phyloP scores from a whole-genome alignment of 2,888 invertebrate species.

The Ichneumoninae sp. region DNA sequence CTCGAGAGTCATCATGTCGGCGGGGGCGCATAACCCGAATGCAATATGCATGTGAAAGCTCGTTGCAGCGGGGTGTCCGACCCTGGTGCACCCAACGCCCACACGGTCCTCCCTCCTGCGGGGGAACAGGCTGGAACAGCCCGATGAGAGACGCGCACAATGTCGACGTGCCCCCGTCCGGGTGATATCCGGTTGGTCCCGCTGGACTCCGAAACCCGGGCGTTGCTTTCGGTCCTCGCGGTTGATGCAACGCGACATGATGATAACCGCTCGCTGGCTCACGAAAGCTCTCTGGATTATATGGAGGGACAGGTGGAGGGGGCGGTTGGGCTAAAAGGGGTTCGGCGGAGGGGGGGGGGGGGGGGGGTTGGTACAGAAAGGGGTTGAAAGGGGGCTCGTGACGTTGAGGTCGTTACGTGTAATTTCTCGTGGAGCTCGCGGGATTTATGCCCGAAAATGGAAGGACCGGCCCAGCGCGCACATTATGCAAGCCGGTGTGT shows the following conservation, averaged over 20 bases:
- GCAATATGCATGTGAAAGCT: conserved; percentile 73
- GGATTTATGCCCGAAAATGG: conserved; percentile 20
- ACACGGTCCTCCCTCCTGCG: not conserved
- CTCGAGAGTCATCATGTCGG: conserved; percentile 54
- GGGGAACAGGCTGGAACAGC: conserved; percentile 3
- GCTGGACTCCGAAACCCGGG: conserved; percentile 22
- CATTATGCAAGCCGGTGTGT: conserved; percentile 6
- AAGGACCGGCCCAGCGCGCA: not conserved
- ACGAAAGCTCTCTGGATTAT: conserved; percentile 22
- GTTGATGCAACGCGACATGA: conserved; percentile 42
- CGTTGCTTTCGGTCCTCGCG: conserved; percentile 38
- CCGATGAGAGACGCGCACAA: conserved; percentile 47
- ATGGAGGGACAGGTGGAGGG: not conserved
- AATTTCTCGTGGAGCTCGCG: conserved; percentile 22
- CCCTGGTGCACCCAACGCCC: not conserved
- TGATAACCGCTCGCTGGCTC: conserved; percentile 27
- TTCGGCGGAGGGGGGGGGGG: not conserved
- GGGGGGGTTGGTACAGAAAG: conserved; percentile 4
- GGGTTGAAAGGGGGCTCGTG: conserved; percentile 30
- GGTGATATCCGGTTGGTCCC: conserved; percentile 25
- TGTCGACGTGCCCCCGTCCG: conserved; percentile 23
- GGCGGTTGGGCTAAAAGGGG: not conserved
- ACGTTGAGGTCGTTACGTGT: conserved; percentile 38
- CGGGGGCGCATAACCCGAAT: conserved; percentile 70
- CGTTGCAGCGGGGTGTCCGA: conserved; percentile 4